Conservation (phyloP, 2,113 vertebrate genomes). For the Microcebus lehilahytsara region DNA sequence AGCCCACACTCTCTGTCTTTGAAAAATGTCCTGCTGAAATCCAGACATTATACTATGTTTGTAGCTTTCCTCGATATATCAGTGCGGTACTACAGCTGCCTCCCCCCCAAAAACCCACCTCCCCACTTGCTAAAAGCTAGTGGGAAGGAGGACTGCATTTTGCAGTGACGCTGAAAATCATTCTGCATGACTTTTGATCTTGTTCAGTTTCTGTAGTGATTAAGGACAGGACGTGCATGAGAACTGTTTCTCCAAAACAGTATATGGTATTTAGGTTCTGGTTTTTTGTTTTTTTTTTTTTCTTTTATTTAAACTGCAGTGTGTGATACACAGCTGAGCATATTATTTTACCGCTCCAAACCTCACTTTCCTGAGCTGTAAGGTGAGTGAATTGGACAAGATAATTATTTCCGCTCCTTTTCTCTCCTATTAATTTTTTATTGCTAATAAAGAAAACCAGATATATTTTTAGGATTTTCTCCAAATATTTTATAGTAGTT, state of each 20-base stretch:
- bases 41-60: background rate
- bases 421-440: background rate
- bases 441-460: background rate
- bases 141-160: background rate
- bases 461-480: background rate
- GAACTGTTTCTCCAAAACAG: background rate
- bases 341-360: background rate
- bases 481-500: background rate
- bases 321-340: background rate
- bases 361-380: background rate
- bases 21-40: background rate
- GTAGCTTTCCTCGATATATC: background rate
- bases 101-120: background rate
- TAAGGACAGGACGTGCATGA: background rate
- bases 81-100: fast-evolving
- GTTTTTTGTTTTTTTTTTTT: background rate
- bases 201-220: background rate
- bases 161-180: background rate
- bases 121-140: background rate
- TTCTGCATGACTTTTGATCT: background rate
- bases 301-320: background rate
- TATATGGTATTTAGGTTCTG: background rate
- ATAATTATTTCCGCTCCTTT: background rate
- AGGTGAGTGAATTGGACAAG: background rate
- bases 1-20: background rate